phyloP scores from a whole-genome alignment of 2,797 vertebrate genomes.

The Apogon talboti region DNA sequence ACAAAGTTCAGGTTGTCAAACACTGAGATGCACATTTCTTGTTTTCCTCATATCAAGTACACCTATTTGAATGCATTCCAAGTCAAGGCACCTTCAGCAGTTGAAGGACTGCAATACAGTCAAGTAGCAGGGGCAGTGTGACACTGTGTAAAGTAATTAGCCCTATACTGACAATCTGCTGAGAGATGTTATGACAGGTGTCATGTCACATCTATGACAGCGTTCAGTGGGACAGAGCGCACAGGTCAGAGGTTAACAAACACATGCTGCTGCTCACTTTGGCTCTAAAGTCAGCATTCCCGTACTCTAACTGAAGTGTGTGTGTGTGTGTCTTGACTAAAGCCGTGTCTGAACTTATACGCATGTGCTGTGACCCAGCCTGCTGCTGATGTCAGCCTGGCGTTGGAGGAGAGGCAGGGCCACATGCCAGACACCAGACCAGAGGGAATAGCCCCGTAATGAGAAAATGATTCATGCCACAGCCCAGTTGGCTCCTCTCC shows the following conservation, averaged over 20 bases:
- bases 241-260: constrained; percentile 75
- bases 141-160: constrained; percentile 76
- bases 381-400: constrained; percentile 62
- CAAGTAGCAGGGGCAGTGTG: constrained; percentile 27
- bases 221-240: constrained; percentile 55
- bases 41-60: no score
- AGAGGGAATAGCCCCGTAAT: constrained; percentile 64
- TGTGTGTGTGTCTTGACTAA: constrained; percentile 23
- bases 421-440: constrained; percentile 72
- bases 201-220: constrained; percentile 74
- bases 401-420: constrained; percentile 49
- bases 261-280: constrained; percentile 79
- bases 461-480: constrained; percentile 73
- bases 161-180: constrained; percentile 65
- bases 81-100: constrained; percentile 45
- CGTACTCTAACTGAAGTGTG: constrained; percentile 24
- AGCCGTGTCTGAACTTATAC: constrained; percentile 53
- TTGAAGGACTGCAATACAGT: constrained; percentile 7
- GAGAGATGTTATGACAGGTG: constrained; percentile 81
- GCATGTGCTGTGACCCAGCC: constrained; percentile 54
- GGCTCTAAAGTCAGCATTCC: constrained; percentile 65
- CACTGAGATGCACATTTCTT: no score
- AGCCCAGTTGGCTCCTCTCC: constrained; percentile 56
- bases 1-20: no score
- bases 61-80: constrained; percentile 13